Conservation (phyloP, 2,888 invertebrate species). For the Rhamphomyia laevipes region DNA sequence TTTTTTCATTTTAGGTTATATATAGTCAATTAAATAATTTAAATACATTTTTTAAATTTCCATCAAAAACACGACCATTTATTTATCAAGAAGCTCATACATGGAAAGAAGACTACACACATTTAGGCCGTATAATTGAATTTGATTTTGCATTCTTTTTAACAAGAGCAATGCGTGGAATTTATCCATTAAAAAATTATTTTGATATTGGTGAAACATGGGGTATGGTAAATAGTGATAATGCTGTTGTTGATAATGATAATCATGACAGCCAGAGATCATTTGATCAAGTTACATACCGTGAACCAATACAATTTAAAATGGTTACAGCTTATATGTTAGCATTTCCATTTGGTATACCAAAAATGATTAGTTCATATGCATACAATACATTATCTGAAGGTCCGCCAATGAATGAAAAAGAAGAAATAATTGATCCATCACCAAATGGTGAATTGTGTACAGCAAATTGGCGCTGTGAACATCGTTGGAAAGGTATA, state of each 20-base stretch:
- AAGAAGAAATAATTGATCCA: conserved; percentile 40
- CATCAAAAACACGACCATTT: neutral
- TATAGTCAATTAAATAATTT: conserved; percentile 1
- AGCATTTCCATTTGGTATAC: conserved; percentile 64
- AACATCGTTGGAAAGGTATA: conserved; percentile 66
- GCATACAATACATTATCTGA: conserved; percentile 40
- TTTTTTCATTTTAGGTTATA: conserved; percentile 1
- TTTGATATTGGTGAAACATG: conserved; percentile 42
- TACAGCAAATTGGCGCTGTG: conserved; percentile 63
- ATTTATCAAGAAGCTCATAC: conserved; percentile 6
- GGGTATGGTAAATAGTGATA: conserved; percentile 44
- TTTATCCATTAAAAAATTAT: conserved; percentile 37
- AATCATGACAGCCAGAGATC: conserved; percentile 79
- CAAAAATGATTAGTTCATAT: conserved; percentile 72
- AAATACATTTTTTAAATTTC: neutral
- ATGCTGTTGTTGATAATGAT: conserved; percentile 61
- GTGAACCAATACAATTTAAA: conserved; percentile 31
- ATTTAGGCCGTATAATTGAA: conserved; percentile 56
- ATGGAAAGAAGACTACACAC: conserved; percentile 31
- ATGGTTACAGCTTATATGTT: conserved; percentile 47
- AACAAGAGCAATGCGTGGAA: neutral
- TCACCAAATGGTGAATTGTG: conserved; percentile 46
- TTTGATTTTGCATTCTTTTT: conserved; percentile 18
- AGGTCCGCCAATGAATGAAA: conserved; percentile 43
- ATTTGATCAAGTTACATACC: conserved; percentile 42